A percentile compares a stretch with the other conserved stretches of the same genome.
phyloP scores from a whole-genome alignment of 2,113 vertebrate species.

The Dolichallabes microphthalmus region DNA sequence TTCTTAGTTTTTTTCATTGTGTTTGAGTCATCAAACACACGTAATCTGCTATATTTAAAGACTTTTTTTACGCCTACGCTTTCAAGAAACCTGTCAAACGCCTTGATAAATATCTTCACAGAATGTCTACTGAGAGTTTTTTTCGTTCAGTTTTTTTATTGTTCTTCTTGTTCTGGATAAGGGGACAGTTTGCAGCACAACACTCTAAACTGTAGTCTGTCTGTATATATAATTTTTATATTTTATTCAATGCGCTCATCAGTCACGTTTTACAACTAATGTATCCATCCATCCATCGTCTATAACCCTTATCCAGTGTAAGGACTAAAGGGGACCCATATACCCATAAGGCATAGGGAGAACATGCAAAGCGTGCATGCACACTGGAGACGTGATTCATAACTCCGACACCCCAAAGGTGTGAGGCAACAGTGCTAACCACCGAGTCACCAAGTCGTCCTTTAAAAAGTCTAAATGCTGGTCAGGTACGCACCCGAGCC shows the following conservation, averaged over 20 bases:
- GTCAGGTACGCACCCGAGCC: neutral
- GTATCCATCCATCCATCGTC: too few species aligned
- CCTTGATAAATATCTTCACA: neutral
- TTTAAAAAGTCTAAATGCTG: neutral
- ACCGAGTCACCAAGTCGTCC: too few species aligned
- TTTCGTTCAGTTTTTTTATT: neutral
- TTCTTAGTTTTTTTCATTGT: neutral
- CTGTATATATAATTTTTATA: neutral
- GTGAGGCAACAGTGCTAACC: too few species aligned
- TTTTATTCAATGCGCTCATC: too few species aligned
- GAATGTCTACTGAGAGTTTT: neutral
- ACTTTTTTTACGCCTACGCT: neutral
- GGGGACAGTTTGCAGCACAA: neutral
- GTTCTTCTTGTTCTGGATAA: neutral
- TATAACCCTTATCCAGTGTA: too few species aligned
- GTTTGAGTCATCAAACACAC: neutral
- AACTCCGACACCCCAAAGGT: too few species aligned
- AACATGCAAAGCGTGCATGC: too few species aligned
- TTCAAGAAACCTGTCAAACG: neutral
- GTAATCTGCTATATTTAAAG: neutral
- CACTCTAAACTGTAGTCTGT: too few species aligned
- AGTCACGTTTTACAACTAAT: too few species aligned
- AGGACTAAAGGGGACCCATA: too few species aligned
- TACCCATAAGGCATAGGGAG: too few species aligned
- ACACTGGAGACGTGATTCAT: too few species aligned